Evolutionary conservation across 2,888 invertebrate genomes (phyloP).

Genomic region (Ophioninae sp.): DNA sequence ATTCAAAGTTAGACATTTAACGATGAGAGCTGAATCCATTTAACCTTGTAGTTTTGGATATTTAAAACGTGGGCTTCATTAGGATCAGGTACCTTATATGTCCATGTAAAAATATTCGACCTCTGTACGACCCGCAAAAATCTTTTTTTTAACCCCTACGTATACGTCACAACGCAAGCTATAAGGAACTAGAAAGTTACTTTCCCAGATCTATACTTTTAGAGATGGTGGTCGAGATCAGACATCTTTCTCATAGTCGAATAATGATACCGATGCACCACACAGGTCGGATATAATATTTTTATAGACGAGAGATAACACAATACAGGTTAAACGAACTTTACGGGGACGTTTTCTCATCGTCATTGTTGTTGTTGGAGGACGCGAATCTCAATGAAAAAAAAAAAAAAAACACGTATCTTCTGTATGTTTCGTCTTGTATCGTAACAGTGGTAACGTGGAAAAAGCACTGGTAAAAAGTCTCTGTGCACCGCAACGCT

Average conservation of each 20-base stretch:
- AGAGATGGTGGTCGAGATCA: neutral
- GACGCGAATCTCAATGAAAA: conserved; percentile 19
- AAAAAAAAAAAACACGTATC: conserved; percentile 37
- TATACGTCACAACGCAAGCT: too few species aligned
- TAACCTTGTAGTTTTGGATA: too few species aligned
- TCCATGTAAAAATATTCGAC: too few species aligned
- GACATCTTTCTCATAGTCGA: conserved; percentile 6
- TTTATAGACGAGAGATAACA: neutral
- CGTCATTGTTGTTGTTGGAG: conserved; percentile 21
- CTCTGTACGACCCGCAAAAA: too few species aligned
- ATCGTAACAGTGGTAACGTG: conserved; percentile 33
- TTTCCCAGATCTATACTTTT: neutral
- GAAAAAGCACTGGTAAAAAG: conserved; percentile 48
- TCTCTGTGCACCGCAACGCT: conserved; percentile 30
- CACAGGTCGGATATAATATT: neutral
- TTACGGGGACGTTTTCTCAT: conserved; percentile 30
- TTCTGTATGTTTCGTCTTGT: conserved; percentile 33
- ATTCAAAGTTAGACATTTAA: too few species aligned
- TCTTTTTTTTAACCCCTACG: too few species aligned
- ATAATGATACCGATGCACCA: conserved; percentile 1
- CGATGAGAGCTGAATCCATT: too few species aligned
- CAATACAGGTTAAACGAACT: conserved; percentile 11
- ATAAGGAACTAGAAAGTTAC: neutral
- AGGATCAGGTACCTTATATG: too few species aligned
- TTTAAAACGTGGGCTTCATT: too few species aligned